Evolutionary conservation across 2,797 vertebrate genomes (phyloP), one percentile per base, ranked within the genome.

Genomic region (Gallirallus australis): DNA sequence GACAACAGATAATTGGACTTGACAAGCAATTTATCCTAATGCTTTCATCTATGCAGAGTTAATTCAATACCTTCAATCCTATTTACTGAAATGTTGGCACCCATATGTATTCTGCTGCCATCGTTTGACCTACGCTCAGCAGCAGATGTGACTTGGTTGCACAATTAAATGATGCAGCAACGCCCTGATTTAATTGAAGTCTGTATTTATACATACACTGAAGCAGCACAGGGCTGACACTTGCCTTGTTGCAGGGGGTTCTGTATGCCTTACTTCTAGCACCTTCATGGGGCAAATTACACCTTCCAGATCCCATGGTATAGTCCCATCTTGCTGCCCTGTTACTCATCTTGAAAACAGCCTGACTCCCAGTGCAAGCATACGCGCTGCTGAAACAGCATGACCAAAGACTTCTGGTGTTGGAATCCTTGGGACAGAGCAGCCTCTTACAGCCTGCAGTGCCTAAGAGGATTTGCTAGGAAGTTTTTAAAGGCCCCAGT

Each of bases 1-100:
- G 45, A 80, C 71, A 95, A 85, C 27, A 92, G 60, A 57, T 82
- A 77, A 94, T 1, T 66, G 53, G 60, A 94, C 66, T 70, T 60
- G 93, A 91, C 94, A 96, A 93, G 93, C 64, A 78, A 93, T 95
- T 96, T 90, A 92, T 33, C 17, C 1, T 60, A 64, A 86, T 52
- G 71, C 60, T 94, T 96, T 93, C 54, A 91, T 92, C 91, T 92
- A 17, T 24, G 64, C 48, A 42, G 71, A 90, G 82, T 66, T 89
- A 94, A 95, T 84, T 76, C 86, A 82, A 93, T 95, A 52, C 64
- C 86, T 86, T 60, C 81, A 93, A 90, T 79, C 71, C 88, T 60
- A 77, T 90, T 93, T 94, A 80, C 52, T 53, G 77, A 82, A 86
- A 90, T 16, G 5, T 4, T 82, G 86, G 78, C 94, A 91, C 10